Conservation (phyloP, 2,888 invertebrate species). For the Malachius bipustulatus region DNA sequence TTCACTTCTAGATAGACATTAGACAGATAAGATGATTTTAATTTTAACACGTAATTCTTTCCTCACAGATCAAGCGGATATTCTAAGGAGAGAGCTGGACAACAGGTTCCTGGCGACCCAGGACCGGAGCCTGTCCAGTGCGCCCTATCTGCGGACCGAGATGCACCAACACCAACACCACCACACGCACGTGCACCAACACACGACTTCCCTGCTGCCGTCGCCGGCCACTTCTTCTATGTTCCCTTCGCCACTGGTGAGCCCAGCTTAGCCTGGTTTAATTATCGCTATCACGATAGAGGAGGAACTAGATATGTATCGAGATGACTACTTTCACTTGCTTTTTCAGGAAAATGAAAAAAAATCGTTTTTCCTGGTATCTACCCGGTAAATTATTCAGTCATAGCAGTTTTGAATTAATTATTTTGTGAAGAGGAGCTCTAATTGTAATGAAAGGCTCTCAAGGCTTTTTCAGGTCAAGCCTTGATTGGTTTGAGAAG, state of each 20-base stretch:
- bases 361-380: too few species aligned
- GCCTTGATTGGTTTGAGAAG: too few species aligned
- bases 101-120: slow-evolving; percentile 81
- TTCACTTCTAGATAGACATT: too few species aligned
- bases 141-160: slow-evolving; percentile 63
- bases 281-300: too few species aligned
- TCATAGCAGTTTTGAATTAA: too few species aligned
- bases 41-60: slow-evolving; percentile 10
- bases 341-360: too few species aligned
- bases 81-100: slow-evolving; percentile 80
- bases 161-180: slow-evolving; percentile 91
- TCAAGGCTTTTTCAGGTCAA: too few species aligned
- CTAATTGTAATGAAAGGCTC: too few species aligned
- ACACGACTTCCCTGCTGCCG: slow-evolving; percentile 56
- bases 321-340: not conserved
- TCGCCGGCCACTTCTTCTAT: slow-evolving; percentile 44
- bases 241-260: slow-evolving; percentile 57
- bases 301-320: not conserved
- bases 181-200: slow-evolving; percentile 83
- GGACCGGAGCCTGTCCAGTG: slow-evolving; percentile 45
- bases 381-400: too few species aligned
- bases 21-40: too few species aligned
- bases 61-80: slow-evolving; percentile 61
- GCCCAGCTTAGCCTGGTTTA: too few species aligned
- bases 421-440: too few species aligned